A percentile compares a stretch with the other conserved stretches of the same genome.
Evolutionary conservation across 2,888 invertebrate genomes (phyloP).

Genomic region (Limnephilus auricula): DNA sequence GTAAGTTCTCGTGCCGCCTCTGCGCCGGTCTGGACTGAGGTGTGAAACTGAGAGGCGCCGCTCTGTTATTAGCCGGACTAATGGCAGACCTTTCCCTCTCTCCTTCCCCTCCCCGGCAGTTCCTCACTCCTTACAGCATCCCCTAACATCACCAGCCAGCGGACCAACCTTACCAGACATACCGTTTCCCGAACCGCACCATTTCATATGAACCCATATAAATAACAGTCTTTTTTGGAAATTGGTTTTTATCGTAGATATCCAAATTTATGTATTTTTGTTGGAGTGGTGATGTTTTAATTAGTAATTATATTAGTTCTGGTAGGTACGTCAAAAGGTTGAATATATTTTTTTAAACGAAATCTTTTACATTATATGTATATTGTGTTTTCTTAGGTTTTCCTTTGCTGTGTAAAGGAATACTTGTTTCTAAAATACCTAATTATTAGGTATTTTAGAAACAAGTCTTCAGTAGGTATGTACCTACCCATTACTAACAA

Average conservation of each 20-base stretch:
- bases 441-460: too few species aligned
- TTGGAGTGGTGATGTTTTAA: not conserved
- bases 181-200: constrained; percentile 2
- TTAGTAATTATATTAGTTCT: not conserved
- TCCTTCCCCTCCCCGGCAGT: constrained; percentile 43
- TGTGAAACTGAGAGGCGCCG: constrained; percentile 74
- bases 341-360: not conserved
- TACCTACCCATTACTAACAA: too few species aligned
- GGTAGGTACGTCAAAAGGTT: not conserved
- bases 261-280: not conserved
- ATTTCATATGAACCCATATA: not conserved
- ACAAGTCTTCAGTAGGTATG: too few species aligned
- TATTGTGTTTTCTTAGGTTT: not conserved
- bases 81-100: constrained; percentile 62
- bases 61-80: constrained; percentile 68
- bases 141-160: constrained; percentile 12
- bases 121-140: constrained; percentile 54
- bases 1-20: constrained; percentile 48
- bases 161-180: not conserved
- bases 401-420: too few species aligned
- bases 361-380: not conserved
- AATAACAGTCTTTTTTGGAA: not conserved
- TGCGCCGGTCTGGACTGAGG: constrained; percentile 69
- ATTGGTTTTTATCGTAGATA: not conserved
- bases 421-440: too few species aligned